Conservation (phyloP, 2,797 vertebrate genomes). For the Mallotus villosus region DNA sequence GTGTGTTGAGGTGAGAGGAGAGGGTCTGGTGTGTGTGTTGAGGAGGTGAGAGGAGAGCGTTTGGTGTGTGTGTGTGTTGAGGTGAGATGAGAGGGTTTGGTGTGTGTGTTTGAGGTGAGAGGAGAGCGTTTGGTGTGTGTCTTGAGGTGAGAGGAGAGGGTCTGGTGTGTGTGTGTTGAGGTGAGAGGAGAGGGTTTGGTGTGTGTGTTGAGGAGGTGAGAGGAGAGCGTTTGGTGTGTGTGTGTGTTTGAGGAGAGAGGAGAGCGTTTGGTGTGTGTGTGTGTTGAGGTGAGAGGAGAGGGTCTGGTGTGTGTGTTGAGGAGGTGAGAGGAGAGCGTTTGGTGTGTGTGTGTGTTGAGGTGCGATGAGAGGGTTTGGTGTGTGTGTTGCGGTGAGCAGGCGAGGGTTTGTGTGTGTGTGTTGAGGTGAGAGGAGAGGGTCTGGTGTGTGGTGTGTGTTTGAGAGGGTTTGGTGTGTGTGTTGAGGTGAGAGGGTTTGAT, state of each 20-base stretch:
- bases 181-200: too few relatives aligned
- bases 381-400: too few relatives aligned
- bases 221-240: background rate
- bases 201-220: too few relatives aligned
- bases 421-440: background rate
- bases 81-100: too few relatives aligned
- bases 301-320: background rate
- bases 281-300: too few relatives aligned
- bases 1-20: too few relatives aligned
- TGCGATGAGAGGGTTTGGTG: too few relatives aligned
- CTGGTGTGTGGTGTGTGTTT: background rate
- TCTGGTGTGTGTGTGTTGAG: background rate
- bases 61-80: background rate
- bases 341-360: background rate
- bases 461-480: background rate
- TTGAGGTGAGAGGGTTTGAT: background rate
- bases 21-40: background rate
- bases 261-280: background rate
- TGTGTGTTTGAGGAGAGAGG: too few relatives aligned
- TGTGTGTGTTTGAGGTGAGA: too few relatives aligned
- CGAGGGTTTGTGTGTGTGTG: background rate
- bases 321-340: too few relatives aligned
- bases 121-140: background rate
- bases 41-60: too few relatives aligned
- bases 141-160: too few relatives aligned